Evolutionary conservation across 2,888 invertebrate species (phyloP).

Genomic region (Melipona beecheii): DNA sequence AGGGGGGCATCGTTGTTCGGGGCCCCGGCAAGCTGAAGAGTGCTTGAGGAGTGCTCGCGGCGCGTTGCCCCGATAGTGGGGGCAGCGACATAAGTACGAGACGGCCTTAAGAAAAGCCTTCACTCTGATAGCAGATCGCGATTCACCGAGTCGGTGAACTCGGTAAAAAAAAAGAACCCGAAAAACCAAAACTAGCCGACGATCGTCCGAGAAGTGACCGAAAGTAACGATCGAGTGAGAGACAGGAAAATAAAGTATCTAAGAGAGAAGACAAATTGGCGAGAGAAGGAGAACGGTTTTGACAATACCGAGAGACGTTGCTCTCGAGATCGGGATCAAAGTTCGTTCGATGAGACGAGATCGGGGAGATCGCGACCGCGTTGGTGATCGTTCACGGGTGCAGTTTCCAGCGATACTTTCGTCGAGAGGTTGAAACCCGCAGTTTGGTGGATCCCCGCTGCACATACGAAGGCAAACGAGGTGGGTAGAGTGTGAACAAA

Average conservation of each 20-base stretch:
- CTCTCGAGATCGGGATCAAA: neutral
- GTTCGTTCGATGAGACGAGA: constrained; percentile 19
- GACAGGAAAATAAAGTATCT: neutral
- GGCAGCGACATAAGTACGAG: constrained; percentile 82
- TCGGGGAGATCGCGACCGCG: neutral
- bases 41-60: constrained; percentile 49
- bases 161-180: constrained; percentile 10
- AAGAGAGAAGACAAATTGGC: neutral
- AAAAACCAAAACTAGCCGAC: no score
- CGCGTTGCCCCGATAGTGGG: constrained; percentile 73
- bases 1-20: constrained; percentile 63
- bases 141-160: constrained; percentile 68
- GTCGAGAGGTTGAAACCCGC: neutral
- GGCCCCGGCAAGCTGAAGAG: constrained; percentile 44
- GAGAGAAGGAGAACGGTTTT: neutral
- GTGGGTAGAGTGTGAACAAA: constrained; percentile 49
- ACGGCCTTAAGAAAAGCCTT: constrained; percentile 82
- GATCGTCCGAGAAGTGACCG: neutral
- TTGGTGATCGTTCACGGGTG: constrained; percentile 31
- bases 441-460: constrained; percentile 11
- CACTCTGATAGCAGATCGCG: constrained; percentile 82
- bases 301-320: neutral
- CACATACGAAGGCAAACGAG: constrained; percentile 21
- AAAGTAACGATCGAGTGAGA: neutral
- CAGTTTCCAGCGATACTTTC: neutral